These are phyloP conservation scores for Scaptomyza pallida DNA, from an alignment of 1,140 invertebrate species.

Conservation along the genomic window DNA sequence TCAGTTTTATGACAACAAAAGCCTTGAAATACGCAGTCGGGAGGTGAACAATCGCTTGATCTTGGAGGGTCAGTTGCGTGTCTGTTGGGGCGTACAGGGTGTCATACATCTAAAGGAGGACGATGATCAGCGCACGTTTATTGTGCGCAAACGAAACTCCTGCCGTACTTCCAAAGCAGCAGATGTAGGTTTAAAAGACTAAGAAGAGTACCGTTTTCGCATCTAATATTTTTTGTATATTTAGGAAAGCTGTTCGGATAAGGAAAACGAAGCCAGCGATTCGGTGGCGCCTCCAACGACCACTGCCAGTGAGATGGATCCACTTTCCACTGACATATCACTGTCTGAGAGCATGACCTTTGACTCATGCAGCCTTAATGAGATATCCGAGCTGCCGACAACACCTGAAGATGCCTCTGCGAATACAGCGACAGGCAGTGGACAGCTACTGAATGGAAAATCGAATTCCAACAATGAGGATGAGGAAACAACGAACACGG, in stretches of 20 bases:
- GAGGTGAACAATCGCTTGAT: slow-evolving; percentile 92
- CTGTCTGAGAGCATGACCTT: slow-evolving; percentile 83
- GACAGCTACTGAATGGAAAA: slow-evolving; percentile 53
- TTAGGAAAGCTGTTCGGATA: slow-evolving; percentile 77
- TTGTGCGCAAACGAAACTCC: slow-evolving; percentile 89
- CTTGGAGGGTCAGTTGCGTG: slow-evolving; percentile 91
- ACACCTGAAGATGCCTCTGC: slow-evolving; percentile 84
- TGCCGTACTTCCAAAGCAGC: slow-evolving; percentile 84
- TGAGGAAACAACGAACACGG: slow-evolving; percentile 68
- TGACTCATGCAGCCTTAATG: slow-evolving; percentile 79
- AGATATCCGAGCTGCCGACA: slow-evolving; percentile 72
- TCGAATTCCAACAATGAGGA: slow-evolving; percentile 47
- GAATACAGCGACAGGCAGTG: slow-evolving; percentile 86
- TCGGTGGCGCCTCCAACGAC: slow-evolving; percentile 68
- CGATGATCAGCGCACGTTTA: slow-evolving; percentile 91
- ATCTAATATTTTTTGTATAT: not conserved
- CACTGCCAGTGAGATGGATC: slow-evolving; percentile 70
- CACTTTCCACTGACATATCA: slow-evolving; percentile 79
- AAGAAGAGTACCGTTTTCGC: too few species aligned
- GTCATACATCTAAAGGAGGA: slow-evolving; percentile 94
- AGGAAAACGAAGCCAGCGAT: slow-evolving; percentile 81
- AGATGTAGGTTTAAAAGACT: slow-evolving; percentile 47
- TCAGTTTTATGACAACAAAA: slow-evolving; percentile 92
- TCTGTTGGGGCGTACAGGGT: slow-evolving; percentile 93
- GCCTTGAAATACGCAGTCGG: slow-evolving; percentile 89